Conservation (phyloP, 2,113 vertebrate genomes). For the Melanostigma gelatinosum region DNA sequence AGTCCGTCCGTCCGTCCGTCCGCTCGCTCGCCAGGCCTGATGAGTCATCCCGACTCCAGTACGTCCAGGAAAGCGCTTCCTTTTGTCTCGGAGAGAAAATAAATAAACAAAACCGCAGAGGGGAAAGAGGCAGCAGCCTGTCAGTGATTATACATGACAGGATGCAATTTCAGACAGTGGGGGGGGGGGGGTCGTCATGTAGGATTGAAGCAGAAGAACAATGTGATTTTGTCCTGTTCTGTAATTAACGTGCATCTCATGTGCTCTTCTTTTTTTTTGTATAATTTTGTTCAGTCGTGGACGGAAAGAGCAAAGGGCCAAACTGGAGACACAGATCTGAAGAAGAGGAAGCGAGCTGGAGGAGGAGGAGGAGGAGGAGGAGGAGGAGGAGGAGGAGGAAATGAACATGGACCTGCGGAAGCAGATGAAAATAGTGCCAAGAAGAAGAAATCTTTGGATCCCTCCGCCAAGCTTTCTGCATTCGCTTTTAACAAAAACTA, state of each 20-base stretch:
- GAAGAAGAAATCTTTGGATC: slow-evolving; percentile 84
- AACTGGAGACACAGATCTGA: slow-evolving; percentile 78
- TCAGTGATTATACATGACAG: slow-evolving; percentile 78
- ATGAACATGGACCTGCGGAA: slow-evolving; percentile 43
- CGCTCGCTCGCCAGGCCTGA: neutral
- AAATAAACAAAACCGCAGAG: slow-evolving; percentile 48
- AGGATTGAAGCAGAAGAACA: slow-evolving; percentile 16
- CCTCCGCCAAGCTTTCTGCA: slow-evolving; percentile 85
- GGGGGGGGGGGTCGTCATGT: slow-evolving; percentile 16
- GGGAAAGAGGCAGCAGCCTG: slow-evolving; percentile 59
- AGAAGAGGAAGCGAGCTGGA: slow-evolving; percentile 24
- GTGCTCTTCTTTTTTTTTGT: neutral
- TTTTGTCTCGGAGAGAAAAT: slow-evolving; percentile 63
- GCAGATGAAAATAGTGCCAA: slow-evolving; percentile 80
- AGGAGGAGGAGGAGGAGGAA: slow-evolving; percentile 8
- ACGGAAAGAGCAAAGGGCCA: slow-evolving; percentile 87
- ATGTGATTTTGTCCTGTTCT: neutral
- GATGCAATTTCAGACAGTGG: slow-evolving; percentile 72
- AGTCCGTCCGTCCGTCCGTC: too few species aligned
- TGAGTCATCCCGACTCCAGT: slow-evolving; percentile 82
- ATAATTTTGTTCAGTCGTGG: slow-evolving; percentile 83
- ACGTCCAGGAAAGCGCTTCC: slow-evolving; percentile 58
- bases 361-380: slow-evolving; percentile 50
- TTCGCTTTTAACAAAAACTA: slow-evolving; percentile 92
- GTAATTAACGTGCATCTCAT: slow-evolving; percentile 36